Evolutionary conservation across 2,797 vertebrate species (phyloP).

Genomic region (Morelia viridis): DNA sequence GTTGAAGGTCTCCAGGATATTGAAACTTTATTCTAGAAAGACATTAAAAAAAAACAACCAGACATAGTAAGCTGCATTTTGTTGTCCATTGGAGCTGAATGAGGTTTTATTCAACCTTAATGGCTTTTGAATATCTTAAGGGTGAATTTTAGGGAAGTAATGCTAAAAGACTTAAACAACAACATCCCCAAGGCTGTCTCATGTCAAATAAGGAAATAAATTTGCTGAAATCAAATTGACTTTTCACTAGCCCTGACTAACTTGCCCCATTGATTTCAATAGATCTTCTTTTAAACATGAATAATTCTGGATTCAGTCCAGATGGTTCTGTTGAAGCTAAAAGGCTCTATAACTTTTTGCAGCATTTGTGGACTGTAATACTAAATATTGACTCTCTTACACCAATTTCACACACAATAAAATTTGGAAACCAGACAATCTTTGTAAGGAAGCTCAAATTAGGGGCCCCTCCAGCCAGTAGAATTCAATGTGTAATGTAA

Average conservation of each 20-base stretch:
- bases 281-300: background rate
- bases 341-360: background rate
- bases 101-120: background rate
- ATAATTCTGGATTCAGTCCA: background rate
- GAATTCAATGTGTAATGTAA: too few species aligned
- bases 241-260: background rate
- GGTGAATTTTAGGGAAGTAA: background rate
- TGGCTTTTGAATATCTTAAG: background rate
- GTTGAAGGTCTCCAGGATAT: constrained; percentile 90
- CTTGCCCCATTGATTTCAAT: background rate
- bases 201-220: background rate
- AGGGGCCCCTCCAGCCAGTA: too few species aligned
- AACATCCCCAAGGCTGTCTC: background rate
- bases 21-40: constrained; percentile 80
- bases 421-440: too few species aligned
- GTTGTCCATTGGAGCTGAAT: too few species aligned
- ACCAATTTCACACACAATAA: too few species aligned
- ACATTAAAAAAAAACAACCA: constrained; percentile 18
- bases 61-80: background rate
- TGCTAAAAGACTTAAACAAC: background rate
- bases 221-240: background rate
- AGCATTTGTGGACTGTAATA: background rate
- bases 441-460: too few species aligned
- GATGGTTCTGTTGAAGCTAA: background rate
- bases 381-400: background rate